A percentile compares a stretch with the other conserved stretches of the same genome.
These are phyloP conservation scores for Zalophus californianus DNA, from an alignment of 2,797 vertebrate species.

Conservation along the genomic window DNA sequence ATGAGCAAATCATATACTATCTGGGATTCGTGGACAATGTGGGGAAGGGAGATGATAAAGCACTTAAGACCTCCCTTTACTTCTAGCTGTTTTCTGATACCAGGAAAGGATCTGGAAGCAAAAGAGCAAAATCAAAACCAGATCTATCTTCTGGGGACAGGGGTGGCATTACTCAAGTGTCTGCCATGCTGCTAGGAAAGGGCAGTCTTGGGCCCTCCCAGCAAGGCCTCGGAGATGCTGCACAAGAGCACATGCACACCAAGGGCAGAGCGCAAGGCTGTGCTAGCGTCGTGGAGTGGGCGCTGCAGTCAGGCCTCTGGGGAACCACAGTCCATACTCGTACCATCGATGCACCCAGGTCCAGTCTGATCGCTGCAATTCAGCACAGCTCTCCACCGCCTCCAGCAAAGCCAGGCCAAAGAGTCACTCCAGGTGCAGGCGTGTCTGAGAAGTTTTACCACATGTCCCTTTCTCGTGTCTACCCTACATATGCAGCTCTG, in stretches of 20 bases:
- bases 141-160: not conserved
- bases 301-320: not conserved
- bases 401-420: not conserved
- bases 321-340: not conserved
- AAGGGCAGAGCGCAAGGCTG: not conserved
- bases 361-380: not conserved
- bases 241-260: fast-evolving
- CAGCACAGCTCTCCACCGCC: not conserved
- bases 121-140: not conserved
- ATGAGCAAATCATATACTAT: conserved; percentile 54
- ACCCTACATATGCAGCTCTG: not conserved
- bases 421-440: not conserved
- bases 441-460: not conserved
- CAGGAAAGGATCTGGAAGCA: not conserved
- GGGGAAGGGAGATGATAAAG: conserved; percentile 4
- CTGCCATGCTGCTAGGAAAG: not conserved
- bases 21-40: conserved; percentile 61
- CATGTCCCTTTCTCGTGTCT: not conserved
- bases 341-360: not conserved
- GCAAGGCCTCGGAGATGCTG: fast-evolving
- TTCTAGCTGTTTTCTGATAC: not conserved
- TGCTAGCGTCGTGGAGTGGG: fast-evolving
- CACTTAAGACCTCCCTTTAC: conserved; percentile 7
- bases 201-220: not conserved
- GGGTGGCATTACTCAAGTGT: not conserved